Evolutionary conservation across 2,888 invertebrate genomes (phyloP).

Genomic region (Aphodius granarius): DNA sequence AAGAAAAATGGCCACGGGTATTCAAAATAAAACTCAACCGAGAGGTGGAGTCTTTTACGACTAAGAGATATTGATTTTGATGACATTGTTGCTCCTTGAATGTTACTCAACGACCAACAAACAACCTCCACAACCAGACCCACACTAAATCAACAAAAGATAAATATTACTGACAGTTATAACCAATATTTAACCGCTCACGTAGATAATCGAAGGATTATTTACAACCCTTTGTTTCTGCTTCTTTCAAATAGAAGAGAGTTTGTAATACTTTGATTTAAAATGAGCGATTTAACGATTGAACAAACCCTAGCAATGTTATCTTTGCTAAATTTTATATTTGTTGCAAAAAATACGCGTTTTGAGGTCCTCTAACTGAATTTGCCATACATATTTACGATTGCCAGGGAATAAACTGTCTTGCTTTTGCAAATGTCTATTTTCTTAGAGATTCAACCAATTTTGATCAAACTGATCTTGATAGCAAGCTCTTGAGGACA

Average conservation of each 20-base stretch:
- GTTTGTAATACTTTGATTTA: not conserved
- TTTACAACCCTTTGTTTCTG: not conserved
- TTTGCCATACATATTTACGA: no score
- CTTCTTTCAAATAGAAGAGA: not conserved
- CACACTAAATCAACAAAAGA: slow-evolving; percentile 51
- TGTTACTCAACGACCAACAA: not conserved
- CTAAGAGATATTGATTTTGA: not conserved
- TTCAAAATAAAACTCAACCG: not conserved
- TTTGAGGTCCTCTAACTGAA: no score
- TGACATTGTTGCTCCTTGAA: not conserved
- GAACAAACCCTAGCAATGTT: no score
- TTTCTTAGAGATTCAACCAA: no score
- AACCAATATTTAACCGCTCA: not conserved
- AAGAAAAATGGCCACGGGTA: not conserved
- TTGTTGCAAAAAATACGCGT: no score
- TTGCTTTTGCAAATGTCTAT: no score
- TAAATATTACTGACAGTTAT: slow-evolving; percentile 55
- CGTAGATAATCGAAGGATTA: not conserved
- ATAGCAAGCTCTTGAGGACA: no score
- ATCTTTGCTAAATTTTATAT: no score
- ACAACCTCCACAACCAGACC: slow-evolving; percentile 15
- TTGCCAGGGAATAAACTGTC: no score
- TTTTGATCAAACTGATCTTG: no score
- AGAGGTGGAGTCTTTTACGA: not conserved
- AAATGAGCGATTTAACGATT: no score